Evolutionary conservation across 1,140 invertebrate genomes (phyloP), one percentile per base, ranked within the genome.

Genomic region (Drosophila sp.): DNA sequence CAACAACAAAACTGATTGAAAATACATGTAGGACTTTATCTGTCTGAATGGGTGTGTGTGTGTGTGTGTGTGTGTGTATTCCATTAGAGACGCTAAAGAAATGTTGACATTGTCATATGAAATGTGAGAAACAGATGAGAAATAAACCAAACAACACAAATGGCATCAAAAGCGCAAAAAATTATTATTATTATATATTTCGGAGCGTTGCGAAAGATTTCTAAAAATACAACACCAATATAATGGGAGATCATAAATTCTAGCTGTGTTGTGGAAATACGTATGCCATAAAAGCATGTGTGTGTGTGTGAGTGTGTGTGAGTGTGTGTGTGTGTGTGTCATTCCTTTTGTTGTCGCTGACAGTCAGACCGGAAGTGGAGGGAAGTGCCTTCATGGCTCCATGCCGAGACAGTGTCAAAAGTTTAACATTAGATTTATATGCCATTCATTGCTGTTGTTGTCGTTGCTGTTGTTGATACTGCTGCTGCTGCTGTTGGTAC

Each of bases 371-470:
- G 82, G 72, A 89, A 76, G 79, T 73, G 50, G 53, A 62, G 50
- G 59, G 70, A 81, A 74, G 53, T 66, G 65, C 57, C 76, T 72
- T 69, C 63, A 58, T 76, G 59, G 76, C 82, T 75, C 43, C 74
- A 53, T 34, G 73, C 74, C 71, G 78, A 70, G 82, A 78, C 81
- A 81, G 78, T 78, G 82, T 78, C 82, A 76, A 80, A 87, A 87
- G 82, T 81, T 86, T 81, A 81, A 66, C 78, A 69, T 70, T 82
- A 79, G 78, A 87, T 87, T 79, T 89, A 87, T 87, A 76, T 76
- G 78, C 56, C 66, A 67, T 67, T 80, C 75, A 45, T 51, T 75
- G 45, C 53, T 57, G 36, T 36, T 69, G 34, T 36, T 77, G 67
- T 40, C 59, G 46, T 32, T 65, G 46, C 25, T 57, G 32, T 9